These are phyloP conservation scores for Brachionus manjavacas DNA, from an alignment of 1,140 invertebrate species.

Conservation along the genomic window DNA sequence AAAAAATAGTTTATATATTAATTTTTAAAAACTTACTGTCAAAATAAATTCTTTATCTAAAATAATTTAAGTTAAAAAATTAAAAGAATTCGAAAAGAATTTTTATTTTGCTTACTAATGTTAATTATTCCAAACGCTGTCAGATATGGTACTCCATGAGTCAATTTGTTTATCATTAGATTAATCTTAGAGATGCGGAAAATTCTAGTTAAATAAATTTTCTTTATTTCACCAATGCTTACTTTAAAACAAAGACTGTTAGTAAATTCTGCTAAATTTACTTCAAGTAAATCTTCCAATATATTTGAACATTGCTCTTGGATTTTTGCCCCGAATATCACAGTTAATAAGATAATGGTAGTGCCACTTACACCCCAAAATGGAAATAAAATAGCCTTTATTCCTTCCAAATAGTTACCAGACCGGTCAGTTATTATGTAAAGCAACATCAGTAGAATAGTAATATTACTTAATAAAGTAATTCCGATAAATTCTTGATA, in stretches of 20 bases:
- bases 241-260: slow-evolving; percentile 37
- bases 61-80: background rate
- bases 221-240: background rate
- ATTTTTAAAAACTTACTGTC: background rate
- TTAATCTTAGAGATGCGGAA: background rate
- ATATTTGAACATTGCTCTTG: background rate
- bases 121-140: background rate
- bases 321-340: background rate
- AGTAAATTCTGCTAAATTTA: background rate
- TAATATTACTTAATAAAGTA: background rate
- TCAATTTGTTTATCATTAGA: background rate
- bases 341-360: background rate
- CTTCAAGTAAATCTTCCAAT: background rate
- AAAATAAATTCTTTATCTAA: slow-evolving; percentile 3
- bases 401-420: slow-evolving; percentile 1
- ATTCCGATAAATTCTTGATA: background rate
- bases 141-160: background rate
- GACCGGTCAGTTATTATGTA: slow-evolving; percentile 2
- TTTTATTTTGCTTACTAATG: background rate
- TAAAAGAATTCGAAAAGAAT: background rate
- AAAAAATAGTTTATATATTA: background rate
- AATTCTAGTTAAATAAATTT: background rate
- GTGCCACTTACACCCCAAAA: background rate
- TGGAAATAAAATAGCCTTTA: background rate
- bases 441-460: background rate